Percentiles rank a stretch among this genome's conserved stretches.
Conservation (phyloP, 1,140 invertebrate species). For the Mactra quadrangularis region DNA sequence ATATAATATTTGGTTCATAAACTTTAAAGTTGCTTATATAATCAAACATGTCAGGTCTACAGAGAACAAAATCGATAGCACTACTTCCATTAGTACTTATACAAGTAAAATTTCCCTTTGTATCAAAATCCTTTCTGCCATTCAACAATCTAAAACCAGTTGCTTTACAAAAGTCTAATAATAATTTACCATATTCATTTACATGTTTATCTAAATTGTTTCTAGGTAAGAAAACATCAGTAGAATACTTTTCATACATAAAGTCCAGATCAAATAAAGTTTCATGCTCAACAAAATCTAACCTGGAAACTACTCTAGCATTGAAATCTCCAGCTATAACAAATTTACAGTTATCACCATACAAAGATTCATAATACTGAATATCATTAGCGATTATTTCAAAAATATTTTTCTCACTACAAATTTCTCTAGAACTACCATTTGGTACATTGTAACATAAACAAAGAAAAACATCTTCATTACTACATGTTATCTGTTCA, state of each 20-base stretch:
- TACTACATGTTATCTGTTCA: not conserved
- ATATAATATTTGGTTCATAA: constrained; percentile 21
- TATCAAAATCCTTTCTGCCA: constrained; percentile 21
- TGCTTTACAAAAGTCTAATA: constrained; percentile 9
- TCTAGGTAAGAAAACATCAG: not conserved
- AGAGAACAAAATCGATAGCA: constrained; percentile 23
- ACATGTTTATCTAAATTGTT: constrained; percentile 4
- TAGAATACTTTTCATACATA: constrained; percentile 1
- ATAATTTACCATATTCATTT: constrained; percentile 26
- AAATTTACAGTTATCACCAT: constrained; percentile 3
- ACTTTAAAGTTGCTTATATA: constrained; percentile 7
- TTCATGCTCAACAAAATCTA: constrained; percentile 10
- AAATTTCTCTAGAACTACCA: not conserved
- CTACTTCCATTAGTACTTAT: not conserved
- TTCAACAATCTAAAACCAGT: not conserved
- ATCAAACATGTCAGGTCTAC: constrained; percentile 3
- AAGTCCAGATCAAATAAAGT: not conserved
- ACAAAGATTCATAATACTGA: not conserved
- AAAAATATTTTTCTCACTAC: constrained; percentile 1
- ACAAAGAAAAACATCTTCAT: not conserved
- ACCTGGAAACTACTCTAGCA: not conserved
- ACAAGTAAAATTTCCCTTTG: constrained; percentile 7
- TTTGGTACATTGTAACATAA: not conserved
- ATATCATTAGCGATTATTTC: constrained; percentile 18
- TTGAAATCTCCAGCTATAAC: constrained; percentile 26